These are phyloP conservation scores for Deroptyus accipitrinus DNA, from an alignment of 2,113 vertebrate species.

Conservation along the genomic window DNA sequence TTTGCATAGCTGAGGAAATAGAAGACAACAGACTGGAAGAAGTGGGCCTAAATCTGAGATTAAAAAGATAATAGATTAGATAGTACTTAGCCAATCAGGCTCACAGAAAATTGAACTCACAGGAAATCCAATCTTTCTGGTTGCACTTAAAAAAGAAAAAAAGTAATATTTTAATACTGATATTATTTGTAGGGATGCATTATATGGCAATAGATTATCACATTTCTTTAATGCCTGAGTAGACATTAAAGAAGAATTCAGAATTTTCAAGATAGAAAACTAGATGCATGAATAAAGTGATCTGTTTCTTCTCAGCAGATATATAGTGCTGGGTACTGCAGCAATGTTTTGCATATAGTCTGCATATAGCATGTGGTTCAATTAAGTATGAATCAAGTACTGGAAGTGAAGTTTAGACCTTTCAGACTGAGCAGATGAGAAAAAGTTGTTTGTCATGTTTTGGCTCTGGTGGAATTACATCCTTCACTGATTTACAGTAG, in stretches of 20 bases:
- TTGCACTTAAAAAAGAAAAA: neutral
- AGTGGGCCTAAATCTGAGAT: neutral
- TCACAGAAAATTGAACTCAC: neutral
- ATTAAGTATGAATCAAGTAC: neutral
- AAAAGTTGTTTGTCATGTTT: neutral
- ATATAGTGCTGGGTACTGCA: neutral
- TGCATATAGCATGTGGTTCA: neutral
- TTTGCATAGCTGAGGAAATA: neutral
- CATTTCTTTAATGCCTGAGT: neutral
- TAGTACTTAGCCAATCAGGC: neutral
- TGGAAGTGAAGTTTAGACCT: neutral
- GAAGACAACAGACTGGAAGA: neutral
- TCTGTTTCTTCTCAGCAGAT: neutral
- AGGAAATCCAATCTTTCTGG: neutral
- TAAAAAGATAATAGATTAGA: neutral
- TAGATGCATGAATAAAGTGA: neutral
- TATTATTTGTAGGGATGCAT: neutral
- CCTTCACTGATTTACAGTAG: neutral
- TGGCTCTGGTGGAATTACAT: neutral
- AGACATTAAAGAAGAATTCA: neutral
- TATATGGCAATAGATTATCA: neutral
- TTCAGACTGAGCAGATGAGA: neutral
- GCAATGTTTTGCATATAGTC: neutral
- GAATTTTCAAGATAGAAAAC: neutral
- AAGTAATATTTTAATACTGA: neutral